Base-by-base conservation (phyloP, 2,888 invertebrate species). In the Cryptosula pallasiana region DNA sequence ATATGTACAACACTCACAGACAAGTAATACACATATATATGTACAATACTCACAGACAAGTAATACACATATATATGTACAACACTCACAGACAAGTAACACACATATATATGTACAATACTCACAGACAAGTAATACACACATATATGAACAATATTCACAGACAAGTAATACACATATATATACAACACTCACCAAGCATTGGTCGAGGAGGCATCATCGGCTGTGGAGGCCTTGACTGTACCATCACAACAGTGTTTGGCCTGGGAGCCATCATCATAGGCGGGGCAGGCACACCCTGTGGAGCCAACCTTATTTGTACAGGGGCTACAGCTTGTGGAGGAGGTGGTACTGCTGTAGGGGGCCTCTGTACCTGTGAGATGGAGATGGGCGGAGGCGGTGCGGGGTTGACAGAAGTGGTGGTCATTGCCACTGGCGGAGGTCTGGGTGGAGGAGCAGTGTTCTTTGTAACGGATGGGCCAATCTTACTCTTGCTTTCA, bases 401-500 rank as follows among this genome's bases (percentile, higher is more conserved):
- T 5, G 20, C 45, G 5, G 45, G 45, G 9, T 45, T 45, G 20
- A 5, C 20, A 5, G 3, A 27, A 29, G 63, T 27, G 13, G 63
- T 32, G 3, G 32, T 2, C 32, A 32, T 27, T n/a, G 25, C 16
- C 5, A 5, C 5, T 57, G 57, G 3, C 5, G 57, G n/a, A 57
- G 57, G 57, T 23, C n/a, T 57, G 13, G 27, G 20, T 25, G 63
- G 27, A 27, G 32, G 27, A 13, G 63, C 9, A 27, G 32, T 32
- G 13, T 16, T 35, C 72, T 79, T 80, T 0, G 82, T 81, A 72
- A 81, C 78, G 3, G 82, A 86, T 91, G 95, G 96, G 0, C 96
- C 97, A 78, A 96, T 96, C 86, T 95, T 27, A 27, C 32, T 63
- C 32, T 63, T 63, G 13, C 29, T 29, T 34, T 63, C 63, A 32